These are phyloP conservation scores for Dendrolimus houi DNA, from an alignment of 2,888 invertebrate genomes.

Conservation along the genomic window DNA sequence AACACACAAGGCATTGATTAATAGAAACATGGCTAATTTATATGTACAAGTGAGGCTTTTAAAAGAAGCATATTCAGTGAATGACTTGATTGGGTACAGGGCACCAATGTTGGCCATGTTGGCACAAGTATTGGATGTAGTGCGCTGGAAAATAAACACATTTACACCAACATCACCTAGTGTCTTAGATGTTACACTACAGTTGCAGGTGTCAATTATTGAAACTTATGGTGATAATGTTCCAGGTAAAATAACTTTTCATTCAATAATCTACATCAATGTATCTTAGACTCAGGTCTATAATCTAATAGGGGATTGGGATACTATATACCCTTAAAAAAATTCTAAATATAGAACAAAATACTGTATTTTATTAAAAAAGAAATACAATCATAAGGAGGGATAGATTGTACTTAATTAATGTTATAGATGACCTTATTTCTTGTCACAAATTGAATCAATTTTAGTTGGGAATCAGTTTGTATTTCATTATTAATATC, in stretches of 20 bases:
- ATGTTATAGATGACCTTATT: too few species aligned
- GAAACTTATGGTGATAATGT: constrained; percentile 34
- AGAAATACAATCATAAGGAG: too few species aligned
- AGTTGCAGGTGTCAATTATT: constrained; percentile 40
- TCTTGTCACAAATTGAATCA: too few species aligned
- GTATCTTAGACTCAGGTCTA: too few species aligned
- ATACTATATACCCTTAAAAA: too few species aligned
- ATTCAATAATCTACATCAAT: too few species aligned
- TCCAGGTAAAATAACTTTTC: constrained; percentile 33
- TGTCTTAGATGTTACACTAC: constrained; percentile 38
- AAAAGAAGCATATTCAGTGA: constrained; percentile 28
- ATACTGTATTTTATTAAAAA: too few species aligned
- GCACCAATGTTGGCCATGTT: constrained; percentile 60
- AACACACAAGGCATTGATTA: constrained; percentile 42
- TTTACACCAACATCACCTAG: constrained; percentile 32
- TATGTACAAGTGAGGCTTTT: constrained; percentile 40
- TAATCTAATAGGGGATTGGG: too few species aligned
- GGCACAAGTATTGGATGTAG: constrained; percentile 48
- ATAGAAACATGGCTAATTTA: constrained; percentile 31
- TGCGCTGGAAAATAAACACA: constrained; percentile 48
- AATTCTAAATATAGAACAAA: too few species aligned
- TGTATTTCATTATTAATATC: too few species aligned
- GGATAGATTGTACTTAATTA: too few species aligned
- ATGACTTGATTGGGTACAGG: constrained; percentile 44
- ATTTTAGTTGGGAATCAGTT: too few species aligned